Base-by-base conservation (phyloP, 2,888 invertebrate species). In the Leistus spinibarbis region DNA sequence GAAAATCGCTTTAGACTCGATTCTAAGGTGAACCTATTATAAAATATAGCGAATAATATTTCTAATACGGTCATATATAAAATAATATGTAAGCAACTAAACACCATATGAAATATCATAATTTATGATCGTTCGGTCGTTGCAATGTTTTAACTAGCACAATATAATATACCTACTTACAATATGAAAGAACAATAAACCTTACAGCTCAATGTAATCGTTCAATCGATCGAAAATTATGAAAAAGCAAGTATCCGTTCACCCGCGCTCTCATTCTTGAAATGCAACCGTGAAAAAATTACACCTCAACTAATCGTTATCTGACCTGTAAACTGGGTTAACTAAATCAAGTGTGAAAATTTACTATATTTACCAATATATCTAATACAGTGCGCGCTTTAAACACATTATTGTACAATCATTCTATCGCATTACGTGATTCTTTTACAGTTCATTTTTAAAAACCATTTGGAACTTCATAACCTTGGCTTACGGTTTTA, bases 291-390 rank as follows among this genome's bases (percentile, higher is more conserved):
- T 40, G 40, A 40, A 60, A 60, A 60, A 60, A 60, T 19, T n/a
- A n/a, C n/a, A n/a, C n/a, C n/a, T n/a, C 13, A 19, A 19, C 60
- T 60, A 60, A 60, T 54, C 54, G 54, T 54, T 54, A 54, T 60
- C 60, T 60, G 60, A 60, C 60, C 60, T 60, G 60, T 60, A 60
- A 60, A 60, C 60, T 60, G 60, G 60, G 17, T 19, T 60, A 60
- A 60, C 60, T 60, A 60, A 60, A 60, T 20, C 60, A 19, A 60
- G 60, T 60, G 60, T 60, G 60, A 60, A 60, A 60, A 60, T 22
- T 19, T 5, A 60, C 60, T 60, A 60, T n/a, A n/a, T 16, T 60
- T 20, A 60, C 60, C 60, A 60, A 60, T 56, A 56, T 56, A 56
- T 19, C 2, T 40, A n/a, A n/a, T n/a, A 40, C 5, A 40, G n/a